Evolutionary conservation across 2,888 invertebrate genomes (phyloP).

Genomic region (Torymus aiolomorphi): DNA sequence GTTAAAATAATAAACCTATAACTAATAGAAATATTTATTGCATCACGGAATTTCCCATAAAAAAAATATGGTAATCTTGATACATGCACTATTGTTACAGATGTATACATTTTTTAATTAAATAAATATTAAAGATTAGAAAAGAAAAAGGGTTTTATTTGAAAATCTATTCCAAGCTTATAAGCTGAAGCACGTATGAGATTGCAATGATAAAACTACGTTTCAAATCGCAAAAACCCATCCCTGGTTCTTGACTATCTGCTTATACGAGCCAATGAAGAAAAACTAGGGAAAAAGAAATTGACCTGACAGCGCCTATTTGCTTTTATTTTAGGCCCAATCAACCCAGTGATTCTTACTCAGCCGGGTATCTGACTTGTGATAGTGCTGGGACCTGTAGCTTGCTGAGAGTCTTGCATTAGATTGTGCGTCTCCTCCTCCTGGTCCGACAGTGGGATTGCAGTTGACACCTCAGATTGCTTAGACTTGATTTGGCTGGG

Average conservation of each 20-base stretch:
- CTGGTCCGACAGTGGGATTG: slow-evolving; percentile 72
- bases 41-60: too few species aligned
- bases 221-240: slow-evolving; percentile 42
- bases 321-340: slow-evolving; percentile 11
- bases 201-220: slow-evolving; percentile 11
- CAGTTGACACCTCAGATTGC: slow-evolving; percentile 65
- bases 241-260: slow-evolving; percentile 50
- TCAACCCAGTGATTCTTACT: slow-evolving; percentile 54
- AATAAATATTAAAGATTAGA: neutral
- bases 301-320: slow-evolving; percentile 46
- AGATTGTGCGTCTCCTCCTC: slow-evolving; percentile 73
- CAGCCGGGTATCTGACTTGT: slow-evolving; percentile 70
- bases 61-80: too few species aligned
- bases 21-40: too few species aligned
- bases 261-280: slow-evolving; percentile 44
- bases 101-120: too few species aligned
- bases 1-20: too few species aligned
- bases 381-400: slow-evolving; percentile 64
- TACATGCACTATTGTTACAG: too few species aligned
- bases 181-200: slow-evolving; percentile 8
- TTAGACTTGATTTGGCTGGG: slow-evolving; percentile 72
- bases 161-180: slow-evolving; percentile 18
- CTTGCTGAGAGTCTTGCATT: slow-evolving; percentile 69
- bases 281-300: slow-evolving; percentile 52
- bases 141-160: slow-evolving; percentile 27